Conservation (phyloP, 2,797 vertebrate species). For the Pseudochirops corinnae region DNA sequence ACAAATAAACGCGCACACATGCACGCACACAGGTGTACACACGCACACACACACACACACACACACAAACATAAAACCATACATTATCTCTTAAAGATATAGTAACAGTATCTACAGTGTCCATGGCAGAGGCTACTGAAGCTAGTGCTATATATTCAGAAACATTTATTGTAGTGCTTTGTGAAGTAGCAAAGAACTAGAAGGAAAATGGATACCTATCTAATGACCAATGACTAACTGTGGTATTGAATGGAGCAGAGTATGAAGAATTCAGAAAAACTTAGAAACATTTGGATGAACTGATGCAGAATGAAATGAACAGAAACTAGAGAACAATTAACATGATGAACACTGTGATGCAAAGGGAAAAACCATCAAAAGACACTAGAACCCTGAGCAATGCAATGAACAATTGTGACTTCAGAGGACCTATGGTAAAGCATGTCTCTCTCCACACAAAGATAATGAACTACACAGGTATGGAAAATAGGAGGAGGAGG, state of each 20-base stretch:
- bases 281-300: background rate
- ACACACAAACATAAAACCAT: background rate
- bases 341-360: background rate
- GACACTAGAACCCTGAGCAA: background rate
- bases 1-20: background rate
- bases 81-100: background rate
- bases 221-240: background rate
- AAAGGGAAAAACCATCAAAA: background rate
- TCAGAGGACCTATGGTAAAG: background rate
- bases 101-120: background rate
- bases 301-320: background rate
- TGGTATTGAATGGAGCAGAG: background rate
- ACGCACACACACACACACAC: background rate
- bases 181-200: background rate
- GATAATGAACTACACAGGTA: too few relatives aligned
- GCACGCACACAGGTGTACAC: background rate
- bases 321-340: background rate
- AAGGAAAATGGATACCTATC: background rate
- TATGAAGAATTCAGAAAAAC: background rate
- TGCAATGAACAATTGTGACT: background rate
- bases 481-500: background rate
- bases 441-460: too few relatives aligned
- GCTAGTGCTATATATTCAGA: background rate
- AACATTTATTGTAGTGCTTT: background rate
- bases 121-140: background rate